Base-by-base conservation (phyloP, 2,888 invertebrate species). In the Lasioglossum zephyrum region DNA sequence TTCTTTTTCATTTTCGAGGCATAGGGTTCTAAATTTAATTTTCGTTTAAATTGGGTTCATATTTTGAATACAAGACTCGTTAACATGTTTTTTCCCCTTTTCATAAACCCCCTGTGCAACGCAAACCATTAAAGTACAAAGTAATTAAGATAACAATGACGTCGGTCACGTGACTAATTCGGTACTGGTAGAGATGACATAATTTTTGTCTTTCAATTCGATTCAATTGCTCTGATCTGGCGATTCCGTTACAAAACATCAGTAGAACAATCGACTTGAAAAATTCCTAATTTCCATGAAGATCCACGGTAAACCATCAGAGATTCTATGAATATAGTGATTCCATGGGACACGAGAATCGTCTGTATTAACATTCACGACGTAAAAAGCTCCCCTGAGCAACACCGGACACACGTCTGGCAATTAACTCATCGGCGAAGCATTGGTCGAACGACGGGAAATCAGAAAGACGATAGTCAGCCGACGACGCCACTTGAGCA, bases 401-500 rank as follows among this genome's bases (percentile, higher is more conserved):
- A 41, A 57, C 26, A 39, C 26, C 77, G 53, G 36, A 53, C 72
- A 85, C 79, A 57, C 63, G 84, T 66, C 49, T 57, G 53, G 79
- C 73, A 76, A 84, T 84, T 79, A 85, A 84, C 75, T 66, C 63
- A 63, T 79, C 63, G 77, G 8, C 49, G n/a, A 69, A 57, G 31
- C 13, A 26, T 47, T 63, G 31, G 39, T 49, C 41, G 74, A 60
- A 73, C 78, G 69, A 79, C 13, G 73, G 74, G 31, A 57, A 85
- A 73, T 78, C 77, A 66, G 79, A 81, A 80, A 84, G 84, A 88
- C 74, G 78, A 82, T 44, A 31, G 72, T 77, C 84, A 81, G 73
- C 81, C 85, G 93, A 93, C 92, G 47, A 47, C 16, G 92, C 93
- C 93, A 92, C 88, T 88, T 87, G 88, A 81, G 84, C 91, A 92